phyloP scores from a whole-genome alignment of 2,888 invertebrate species.

The Pecten maximus region DNA sequence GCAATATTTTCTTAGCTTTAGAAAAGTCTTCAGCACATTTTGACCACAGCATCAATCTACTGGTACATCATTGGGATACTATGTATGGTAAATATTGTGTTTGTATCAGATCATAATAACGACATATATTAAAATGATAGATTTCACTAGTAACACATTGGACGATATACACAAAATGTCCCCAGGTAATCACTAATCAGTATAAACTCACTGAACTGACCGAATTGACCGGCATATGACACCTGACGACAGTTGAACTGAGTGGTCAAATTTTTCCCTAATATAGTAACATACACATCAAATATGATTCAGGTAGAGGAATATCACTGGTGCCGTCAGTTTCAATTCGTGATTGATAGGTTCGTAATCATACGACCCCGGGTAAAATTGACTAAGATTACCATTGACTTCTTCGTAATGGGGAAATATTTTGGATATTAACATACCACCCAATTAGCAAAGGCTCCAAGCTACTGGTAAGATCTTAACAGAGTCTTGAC shows the following conservation, averaged over 20 bases:
- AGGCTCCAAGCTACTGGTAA: neutral
- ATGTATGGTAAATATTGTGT: neutral
- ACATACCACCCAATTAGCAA: neutral
- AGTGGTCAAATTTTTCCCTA: neutral
- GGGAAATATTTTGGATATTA: neutral
- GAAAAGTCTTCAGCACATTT: neutral
- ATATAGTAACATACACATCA: neutral
- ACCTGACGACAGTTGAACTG: neutral
- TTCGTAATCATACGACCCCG: neutral
- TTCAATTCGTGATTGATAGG: neutral
- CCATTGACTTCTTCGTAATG: neutral
- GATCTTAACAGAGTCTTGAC: no score
- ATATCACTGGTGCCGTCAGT: neutral
- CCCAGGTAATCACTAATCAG: neutral
- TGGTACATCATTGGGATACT: no score
- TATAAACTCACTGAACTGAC: neutral
- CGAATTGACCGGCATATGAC: neutral
- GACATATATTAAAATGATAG: constrained; percentile 17
- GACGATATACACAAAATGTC: neutral
- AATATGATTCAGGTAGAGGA: neutral
- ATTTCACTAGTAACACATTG: constrained; percentile 21
- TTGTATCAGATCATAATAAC: neutral
- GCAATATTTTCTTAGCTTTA: neutral
- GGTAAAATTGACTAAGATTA: neutral
- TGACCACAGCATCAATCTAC: neutral